Evolutionary conservation across 2,113 vertebrate species (phyloP).

Genomic region (Dermatemys mawii): DNA sequence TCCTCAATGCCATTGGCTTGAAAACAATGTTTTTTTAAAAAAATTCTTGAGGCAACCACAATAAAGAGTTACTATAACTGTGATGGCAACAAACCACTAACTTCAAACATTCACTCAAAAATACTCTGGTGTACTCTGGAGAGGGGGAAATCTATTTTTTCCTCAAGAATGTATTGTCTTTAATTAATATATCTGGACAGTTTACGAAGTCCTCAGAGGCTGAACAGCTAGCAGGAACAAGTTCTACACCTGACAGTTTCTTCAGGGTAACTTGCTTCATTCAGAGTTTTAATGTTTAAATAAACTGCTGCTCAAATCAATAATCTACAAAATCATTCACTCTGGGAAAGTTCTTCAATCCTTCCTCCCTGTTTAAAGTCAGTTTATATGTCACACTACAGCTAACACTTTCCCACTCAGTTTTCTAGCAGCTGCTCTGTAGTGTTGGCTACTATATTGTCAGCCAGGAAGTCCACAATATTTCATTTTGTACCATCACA

Average conservation of each 20-base stretch:
- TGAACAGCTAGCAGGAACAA: constrained; percentile 76
- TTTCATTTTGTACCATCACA: constrained; percentile 10
- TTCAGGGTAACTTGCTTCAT: constrained; percentile 82
- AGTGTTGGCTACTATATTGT: constrained; percentile 26
- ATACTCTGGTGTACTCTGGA: constrained; percentile 49
- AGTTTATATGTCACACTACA: constrained; percentile 53
- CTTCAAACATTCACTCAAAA: constrained; percentile 46
- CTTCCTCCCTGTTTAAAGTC: constrained; percentile 67
- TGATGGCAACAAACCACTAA: constrained; percentile 42
- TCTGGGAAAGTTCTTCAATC: constrained; percentile 74
- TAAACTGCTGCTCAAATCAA: constrained; percentile 85
- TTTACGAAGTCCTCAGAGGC: constrained; percentile 80
- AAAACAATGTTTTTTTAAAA: constrained; percentile 32
- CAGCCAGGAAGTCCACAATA: not conserved
- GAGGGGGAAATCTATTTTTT: constrained; percentile 59
- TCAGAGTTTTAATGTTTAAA: constrained; percentile 83
- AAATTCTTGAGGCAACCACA: not conserved
- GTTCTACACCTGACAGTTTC: constrained; percentile 82
- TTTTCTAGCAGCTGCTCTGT: constrained; percentile 28
- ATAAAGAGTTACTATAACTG: not conserved
- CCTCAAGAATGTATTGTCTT: constrained; percentile 72
- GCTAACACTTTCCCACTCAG: constrained; percentile 56
- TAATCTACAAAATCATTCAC: constrained; percentile 79
- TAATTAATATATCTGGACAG: constrained; percentile 83
- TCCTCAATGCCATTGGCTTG: constrained; percentile 5